A percentile compares a stretch with the other conserved stretches of the same genome.
phyloP scores from a whole-genome alignment of 2,113 vertebrate genomes.

The Muscicapa adusta region DNA sequence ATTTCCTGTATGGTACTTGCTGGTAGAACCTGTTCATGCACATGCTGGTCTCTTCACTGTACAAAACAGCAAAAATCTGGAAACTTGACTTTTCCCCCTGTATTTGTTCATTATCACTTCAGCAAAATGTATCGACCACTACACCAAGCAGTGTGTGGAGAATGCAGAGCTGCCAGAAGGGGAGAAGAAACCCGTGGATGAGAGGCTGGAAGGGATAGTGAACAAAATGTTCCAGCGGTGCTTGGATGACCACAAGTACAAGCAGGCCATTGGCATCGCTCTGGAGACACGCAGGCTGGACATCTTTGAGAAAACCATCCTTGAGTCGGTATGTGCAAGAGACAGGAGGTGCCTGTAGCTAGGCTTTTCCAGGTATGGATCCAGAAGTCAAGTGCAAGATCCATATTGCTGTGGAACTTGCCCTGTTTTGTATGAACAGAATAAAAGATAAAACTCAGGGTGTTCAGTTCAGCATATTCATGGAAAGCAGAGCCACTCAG shows the following conservation, averaged over 20 bases:
- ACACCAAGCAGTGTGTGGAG: conserved; percentile 96
- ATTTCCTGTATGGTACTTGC: not conserved
- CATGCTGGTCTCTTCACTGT: not conserved
- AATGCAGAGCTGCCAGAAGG: conserved; percentile 92
- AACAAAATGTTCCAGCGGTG: conserved; percentile 99
- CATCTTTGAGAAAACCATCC: conserved; percentile 94
- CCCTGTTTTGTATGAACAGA: not conserved
- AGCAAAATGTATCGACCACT: conserved; percentile 99
- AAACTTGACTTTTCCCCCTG: not conserved
- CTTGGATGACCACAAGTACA: conserved; percentile 96
- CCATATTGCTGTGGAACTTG: not conserved
- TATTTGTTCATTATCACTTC: not conserved
- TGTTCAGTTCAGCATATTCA: not conserved
- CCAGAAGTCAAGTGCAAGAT: not conserved
- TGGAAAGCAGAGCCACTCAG: not conserved
- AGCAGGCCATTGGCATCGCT: conserved; percentile 96
- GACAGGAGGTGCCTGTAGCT: not conserved
- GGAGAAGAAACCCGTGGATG: conserved; percentile 91
- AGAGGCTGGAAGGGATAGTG: conserved; percentile 94
- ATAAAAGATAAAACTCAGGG: not conserved
- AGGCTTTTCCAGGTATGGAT: not conserved
- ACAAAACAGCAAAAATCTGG: not conserved
- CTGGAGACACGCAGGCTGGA: conserved; percentile 94
- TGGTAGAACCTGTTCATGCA: not conserved
- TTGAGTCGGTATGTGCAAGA: conserved; percentile 80